Evolutionary conservation across 2,797 vertebrate species (phyloP).

Genomic region (Melanotaenia maccullochi): DNA sequence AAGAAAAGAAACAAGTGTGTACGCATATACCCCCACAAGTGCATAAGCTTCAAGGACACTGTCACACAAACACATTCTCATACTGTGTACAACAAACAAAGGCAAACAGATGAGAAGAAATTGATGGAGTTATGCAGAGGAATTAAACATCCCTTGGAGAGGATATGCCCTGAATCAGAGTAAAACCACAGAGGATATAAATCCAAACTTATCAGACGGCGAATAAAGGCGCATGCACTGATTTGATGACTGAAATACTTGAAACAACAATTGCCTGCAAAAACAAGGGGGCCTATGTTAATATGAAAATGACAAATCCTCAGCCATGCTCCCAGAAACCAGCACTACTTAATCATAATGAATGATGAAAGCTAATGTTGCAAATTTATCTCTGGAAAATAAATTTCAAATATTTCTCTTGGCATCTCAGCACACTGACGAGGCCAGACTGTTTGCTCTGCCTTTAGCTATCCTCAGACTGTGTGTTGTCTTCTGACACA

Average conservation of each 20-base stretch:
- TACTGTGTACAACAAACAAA: constrained; percentile 16
- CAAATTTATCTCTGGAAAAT: constrained; percentile 22
- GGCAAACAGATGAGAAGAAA: constrained; percentile 14
- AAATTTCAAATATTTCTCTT: constrained; percentile 31
- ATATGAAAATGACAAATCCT: constrained; percentile 59
- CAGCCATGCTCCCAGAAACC: constrained; percentile 31
- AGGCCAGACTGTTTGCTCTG: constrained; percentile 35
- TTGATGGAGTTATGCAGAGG: constrained; percentile 34
- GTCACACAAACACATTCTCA: constrained; percentile 32
- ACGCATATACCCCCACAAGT: constrained; percentile 51
- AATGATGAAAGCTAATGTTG: constrained; percentile 38
- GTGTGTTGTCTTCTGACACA: constrained; percentile 30
- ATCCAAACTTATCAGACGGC: constrained; percentile 43
- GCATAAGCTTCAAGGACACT: constrained; percentile 58
- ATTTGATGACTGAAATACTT: constrained; percentile 31
- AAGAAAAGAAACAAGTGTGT: constrained; percentile 44
- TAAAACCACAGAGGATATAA: constrained; percentile 28
- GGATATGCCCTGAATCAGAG: constrained; percentile 13
- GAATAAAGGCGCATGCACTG: constrained; percentile 32
- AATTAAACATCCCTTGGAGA: constrained; percentile 22
- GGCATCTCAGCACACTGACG: background rate
- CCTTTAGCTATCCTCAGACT: constrained; percentile 24
- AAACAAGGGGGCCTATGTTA: constrained; percentile 49
- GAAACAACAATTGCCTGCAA: constrained; percentile 50
- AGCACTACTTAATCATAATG: constrained; percentile 36